phyloP scores from a whole-genome alignment of 2,888 invertebrate species.

The Mayetiola destructor region DNA sequence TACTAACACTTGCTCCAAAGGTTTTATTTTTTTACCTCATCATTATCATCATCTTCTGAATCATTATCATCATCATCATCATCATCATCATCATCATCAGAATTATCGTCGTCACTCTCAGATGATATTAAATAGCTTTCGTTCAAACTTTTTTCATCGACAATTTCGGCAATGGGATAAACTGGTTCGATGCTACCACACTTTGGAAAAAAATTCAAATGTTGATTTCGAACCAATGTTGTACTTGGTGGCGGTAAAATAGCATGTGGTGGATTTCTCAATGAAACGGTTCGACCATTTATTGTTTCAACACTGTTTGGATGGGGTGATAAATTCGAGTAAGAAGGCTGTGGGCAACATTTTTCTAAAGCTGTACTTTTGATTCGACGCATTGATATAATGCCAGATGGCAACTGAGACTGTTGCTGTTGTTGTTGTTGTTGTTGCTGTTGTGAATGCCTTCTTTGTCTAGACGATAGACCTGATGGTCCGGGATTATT shows the following conservation, averaged over 20 bases:
- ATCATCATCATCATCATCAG: constrained; percentile 14
- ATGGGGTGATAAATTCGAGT: constrained; percentile 59
- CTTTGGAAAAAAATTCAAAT: constrained; percentile 51
- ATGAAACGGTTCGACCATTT: constrained; percentile 42
- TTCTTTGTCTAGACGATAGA: constrained; percentile 21
- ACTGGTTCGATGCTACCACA: constrained; percentile 43
- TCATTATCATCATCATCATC: constrained; percentile 16
- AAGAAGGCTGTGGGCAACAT: constrained; percentile 51
- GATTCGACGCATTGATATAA: constrained; percentile 43
- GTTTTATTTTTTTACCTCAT: constrained; percentile 15
- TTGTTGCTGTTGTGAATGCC: constrained; percentile 37
- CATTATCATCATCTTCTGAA: constrained; percentile 17
- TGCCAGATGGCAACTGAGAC: constrained; percentile 15
- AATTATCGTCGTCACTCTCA: constrained; percentile 16
- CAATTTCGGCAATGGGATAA: constrained; percentile 73
- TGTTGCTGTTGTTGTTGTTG: constrained; percentile 24
- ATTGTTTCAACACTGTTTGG: constrained; percentile 71
- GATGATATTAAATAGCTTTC: constrained; percentile 24
- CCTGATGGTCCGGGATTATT: constrained; percentile 15
- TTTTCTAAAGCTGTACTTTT: constrained; percentile 58
- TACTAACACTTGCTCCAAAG: constrained; percentile 12
- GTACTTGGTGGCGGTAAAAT: constrained; percentile 55
- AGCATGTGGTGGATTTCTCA: constrained; percentile 50
- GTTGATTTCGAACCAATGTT: constrained; percentile 52
- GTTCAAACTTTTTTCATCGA: constrained; percentile 48